Conservation (phyloP, 1,140 invertebrate species). For the Parapsyche elsis region DNA sequence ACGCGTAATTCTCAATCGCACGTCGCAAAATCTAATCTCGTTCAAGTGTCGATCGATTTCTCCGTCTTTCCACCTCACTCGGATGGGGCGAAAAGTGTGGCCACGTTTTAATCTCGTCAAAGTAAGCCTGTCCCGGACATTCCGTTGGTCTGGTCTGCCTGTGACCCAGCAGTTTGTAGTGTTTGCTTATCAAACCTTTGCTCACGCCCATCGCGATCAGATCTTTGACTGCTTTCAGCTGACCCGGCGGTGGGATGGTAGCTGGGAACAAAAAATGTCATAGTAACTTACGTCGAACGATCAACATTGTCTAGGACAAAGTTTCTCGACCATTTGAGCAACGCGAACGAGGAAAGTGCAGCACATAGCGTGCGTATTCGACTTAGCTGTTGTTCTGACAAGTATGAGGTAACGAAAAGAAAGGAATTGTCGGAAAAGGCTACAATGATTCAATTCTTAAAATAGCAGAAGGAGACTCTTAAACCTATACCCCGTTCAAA, state of each 20-base stretch:
- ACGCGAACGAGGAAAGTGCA: too few species aligned
- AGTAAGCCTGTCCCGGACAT: constrained; percentile 76
- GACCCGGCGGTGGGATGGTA: constrained; percentile 68
- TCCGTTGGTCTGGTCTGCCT: constrained; percentile 75
- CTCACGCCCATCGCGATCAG: constrained; percentile 74
- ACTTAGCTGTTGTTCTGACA: too few species aligned
- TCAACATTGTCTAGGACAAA: too few species aligned
- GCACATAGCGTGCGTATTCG: too few species aligned
- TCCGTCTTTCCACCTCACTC: not conserved
- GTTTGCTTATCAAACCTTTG: constrained; percentile 67
- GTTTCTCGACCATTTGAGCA: too few species aligned
- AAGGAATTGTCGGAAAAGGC: too few species aligned
- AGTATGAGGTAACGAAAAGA: too few species aligned
- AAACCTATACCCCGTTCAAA: too few species aligned
- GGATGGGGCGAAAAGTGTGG: constrained; percentile 68
- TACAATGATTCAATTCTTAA: too few species aligned
- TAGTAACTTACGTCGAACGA: too few species aligned
- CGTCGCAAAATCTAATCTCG: not conserved
- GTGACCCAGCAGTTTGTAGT: constrained; percentile 77
- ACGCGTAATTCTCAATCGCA: not conserved
- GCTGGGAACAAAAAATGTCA: constrained; percentile 66
- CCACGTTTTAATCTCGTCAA: constrained; percentile 74
- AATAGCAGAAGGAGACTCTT: too few species aligned
- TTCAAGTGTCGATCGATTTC: not conserved
- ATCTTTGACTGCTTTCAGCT: constrained; percentile 70